Evolutionary conservation across 1,140 invertebrate genomes (phyloP).

Genomic region (Drosophila sp.): DNA sequence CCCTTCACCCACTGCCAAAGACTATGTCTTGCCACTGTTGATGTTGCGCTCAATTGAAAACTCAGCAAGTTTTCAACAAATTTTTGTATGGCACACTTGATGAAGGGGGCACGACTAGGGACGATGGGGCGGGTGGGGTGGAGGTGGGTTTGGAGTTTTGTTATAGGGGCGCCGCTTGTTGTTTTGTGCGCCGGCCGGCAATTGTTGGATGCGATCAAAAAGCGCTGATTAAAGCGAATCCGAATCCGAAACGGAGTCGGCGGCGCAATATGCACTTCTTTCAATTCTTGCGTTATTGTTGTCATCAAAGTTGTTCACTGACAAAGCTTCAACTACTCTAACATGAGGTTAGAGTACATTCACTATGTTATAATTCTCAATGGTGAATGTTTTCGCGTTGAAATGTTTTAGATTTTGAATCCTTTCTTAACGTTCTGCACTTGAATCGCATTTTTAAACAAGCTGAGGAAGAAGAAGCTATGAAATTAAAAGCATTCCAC

Average conservation of each 20-base stretch:
- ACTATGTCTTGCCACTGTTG: constrained; percentile 1
- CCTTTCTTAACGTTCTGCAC: no score
- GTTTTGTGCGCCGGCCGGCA: constrained; percentile 57
- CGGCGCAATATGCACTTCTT: constrained; percentile 57
- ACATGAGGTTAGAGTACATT: constrained; percentile 8
- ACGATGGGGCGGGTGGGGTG: not conserved
- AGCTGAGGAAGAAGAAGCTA: no score
- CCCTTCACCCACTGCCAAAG: constrained; percentile 4
- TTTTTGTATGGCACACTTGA: constrained; percentile 42
- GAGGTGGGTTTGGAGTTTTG: not conserved
- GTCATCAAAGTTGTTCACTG: constrained; percentile 51
- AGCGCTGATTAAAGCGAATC: constrained; percentile 73
- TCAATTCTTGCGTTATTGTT: constrained; percentile 57
- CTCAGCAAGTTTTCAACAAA: constrained; percentile 70
- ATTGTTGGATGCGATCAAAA: constrained; percentile 70
- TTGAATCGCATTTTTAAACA: no score
- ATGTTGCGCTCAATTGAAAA: constrained; percentile 67
- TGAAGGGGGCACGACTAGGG: constrained; percentile 1
- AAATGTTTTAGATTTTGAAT: no score
- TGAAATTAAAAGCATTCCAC: no score
- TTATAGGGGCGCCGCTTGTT: constrained; percentile 22
- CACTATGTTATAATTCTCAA: not conserved
- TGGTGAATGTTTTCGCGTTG: no score
- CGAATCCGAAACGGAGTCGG: constrained; percentile 12
- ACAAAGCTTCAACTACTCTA: constrained; percentile 6